Evolutionary conservation across 2,888 invertebrate species (phyloP), one percentile per base, ranked within the genome.

Genomic region (Drosophila affinis): DNA sequence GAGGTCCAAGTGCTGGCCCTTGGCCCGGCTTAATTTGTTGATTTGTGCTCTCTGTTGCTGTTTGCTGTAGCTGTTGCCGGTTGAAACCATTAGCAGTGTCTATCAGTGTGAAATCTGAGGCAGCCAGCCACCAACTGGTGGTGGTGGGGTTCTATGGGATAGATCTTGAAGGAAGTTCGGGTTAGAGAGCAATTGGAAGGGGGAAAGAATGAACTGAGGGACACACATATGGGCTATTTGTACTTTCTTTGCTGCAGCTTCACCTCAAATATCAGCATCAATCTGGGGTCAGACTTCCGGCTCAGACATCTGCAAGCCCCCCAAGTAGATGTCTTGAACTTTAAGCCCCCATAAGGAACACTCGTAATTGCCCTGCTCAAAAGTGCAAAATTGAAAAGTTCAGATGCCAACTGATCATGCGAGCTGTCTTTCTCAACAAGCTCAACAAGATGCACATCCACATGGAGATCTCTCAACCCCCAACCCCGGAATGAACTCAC

Each of bases 21-120:
- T 81, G 75, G 72, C 76, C 84, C 39, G 70, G 62, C 76, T 79
- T 76, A 76, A 82, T 80, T 81, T 83, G 76, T 80, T 65, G 63
- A 72, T 76, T 76, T 39, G 39, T 39, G 39, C n/a, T 39, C 69
- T 61, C 65, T 74, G 75, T 57, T 57, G 72, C 51, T 52, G 56
- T 34, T 39, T 39, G 56, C 29, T n/a, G 48, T 49, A 39, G 63
- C 65, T 67, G 69, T 62, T 49, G 27, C 18, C 48, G 39, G 34
- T 45, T 46, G 51, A 48, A 47, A n/a, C 52, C 24, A 56, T 54
- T 52, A 51, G 48, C 62, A 46, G 48, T 44, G 54, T 34, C 68
- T 78, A 67, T 73, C 74, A 70, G 73, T 73, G 73, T 72, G 62
- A 73, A 73, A 74, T 74, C 73, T 72, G 71, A 71, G 27, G 58